phyloP scores from a whole-genome alignment of 2,888 invertebrate species.

The Criorhina ranunculi region DNA sequence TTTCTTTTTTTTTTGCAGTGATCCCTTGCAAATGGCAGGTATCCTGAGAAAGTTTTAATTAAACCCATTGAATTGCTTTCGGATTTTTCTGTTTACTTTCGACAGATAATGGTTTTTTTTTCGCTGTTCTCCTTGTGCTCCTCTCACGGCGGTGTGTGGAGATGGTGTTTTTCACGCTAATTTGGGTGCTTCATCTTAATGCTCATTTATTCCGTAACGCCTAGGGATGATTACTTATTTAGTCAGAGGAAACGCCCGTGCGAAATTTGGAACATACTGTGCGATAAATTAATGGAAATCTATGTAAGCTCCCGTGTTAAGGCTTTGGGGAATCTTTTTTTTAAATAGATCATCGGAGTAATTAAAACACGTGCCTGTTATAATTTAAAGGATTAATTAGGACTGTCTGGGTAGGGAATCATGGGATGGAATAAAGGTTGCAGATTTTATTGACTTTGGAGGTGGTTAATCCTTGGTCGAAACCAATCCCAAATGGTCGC shows the following conservation, averaged over 20 bases:
- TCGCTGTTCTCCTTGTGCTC: neutral
- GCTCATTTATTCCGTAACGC: conserved; percentile 6
- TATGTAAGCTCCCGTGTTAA: neutral
- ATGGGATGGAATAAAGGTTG: neutral
- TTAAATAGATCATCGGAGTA: neutral
- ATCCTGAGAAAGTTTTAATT: conserved; percentile 18
- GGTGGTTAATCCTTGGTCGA: no score
- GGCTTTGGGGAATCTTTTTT: neutral
- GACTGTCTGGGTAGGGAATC: neutral
- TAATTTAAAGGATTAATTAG: neutral
- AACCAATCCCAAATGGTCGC: no score
- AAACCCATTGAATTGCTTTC: neutral
- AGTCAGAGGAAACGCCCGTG: neutral
- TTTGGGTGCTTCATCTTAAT: conserved; percentile 5
- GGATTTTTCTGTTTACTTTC: neutral
- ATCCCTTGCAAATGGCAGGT: conserved; percentile 10
- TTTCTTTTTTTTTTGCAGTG: neutral
- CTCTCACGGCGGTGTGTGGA: neutral
- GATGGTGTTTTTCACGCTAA: conserved; percentile 17
- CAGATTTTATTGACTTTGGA: no score
- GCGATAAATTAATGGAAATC: conserved; percentile 4
- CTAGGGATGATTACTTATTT: conserved; percentile 4
- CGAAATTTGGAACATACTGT: neutral
- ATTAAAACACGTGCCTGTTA: conserved; percentile 8
- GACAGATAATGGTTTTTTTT: neutral